Evolutionary conservation across 92 coral and sea anemone genomes (phyloP).

Genomic region (Micromussa lordhowensis): DNA sequence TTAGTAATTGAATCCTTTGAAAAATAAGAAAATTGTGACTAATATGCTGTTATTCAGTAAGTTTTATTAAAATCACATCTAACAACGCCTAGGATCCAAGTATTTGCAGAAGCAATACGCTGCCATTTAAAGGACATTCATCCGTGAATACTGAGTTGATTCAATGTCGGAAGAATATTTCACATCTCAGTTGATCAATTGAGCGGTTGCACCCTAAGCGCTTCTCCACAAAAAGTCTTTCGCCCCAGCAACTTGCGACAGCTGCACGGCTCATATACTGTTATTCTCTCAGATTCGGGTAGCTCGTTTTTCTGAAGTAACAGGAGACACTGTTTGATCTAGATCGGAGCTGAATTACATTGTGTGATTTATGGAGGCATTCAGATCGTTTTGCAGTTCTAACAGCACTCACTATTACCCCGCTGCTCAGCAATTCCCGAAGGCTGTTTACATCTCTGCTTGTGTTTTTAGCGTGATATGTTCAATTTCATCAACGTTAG

Average conservation of each 20-base stretch:
- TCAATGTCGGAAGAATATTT: no score
- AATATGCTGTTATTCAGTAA: neutral
- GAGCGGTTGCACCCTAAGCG: no score
- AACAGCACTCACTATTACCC: slow-evolving; percentile 12
- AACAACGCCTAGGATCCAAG: neutral
- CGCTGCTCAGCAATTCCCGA: neutral
- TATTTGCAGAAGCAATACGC: neutral
- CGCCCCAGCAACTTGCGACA: no score
- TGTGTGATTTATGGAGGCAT: neutral
- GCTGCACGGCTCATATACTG: no score
- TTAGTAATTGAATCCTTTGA: neutral
- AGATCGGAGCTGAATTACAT: no score
- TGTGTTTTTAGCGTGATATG: neutral
- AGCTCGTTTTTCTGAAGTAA: no score
- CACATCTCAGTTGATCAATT: no score
- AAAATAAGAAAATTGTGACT: neutral
- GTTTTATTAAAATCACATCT: neutral
- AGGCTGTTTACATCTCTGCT: neutral
- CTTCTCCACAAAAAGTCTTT: no score
- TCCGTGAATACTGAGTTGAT: neutral
- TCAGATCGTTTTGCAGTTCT: neutral
- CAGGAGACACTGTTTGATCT: no score
- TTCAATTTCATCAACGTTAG: neutral
- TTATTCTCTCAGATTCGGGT: no score
- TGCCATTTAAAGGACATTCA: neutral